Conservation (phyloP, 1,140 invertebrate species). For the Fopius arisanus region DNA sequence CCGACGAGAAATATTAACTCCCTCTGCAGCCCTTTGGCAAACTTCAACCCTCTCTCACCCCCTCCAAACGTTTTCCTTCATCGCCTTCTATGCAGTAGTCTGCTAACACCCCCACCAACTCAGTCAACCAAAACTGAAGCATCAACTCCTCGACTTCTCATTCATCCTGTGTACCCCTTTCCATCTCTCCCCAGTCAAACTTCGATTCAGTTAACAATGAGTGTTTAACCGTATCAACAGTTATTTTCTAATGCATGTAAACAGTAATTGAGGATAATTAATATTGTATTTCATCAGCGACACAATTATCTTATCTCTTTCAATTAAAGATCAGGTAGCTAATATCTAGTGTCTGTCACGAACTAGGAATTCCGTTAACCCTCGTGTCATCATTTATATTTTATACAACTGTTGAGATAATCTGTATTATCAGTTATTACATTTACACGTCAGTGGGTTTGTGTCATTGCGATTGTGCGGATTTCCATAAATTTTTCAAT, state of each 20-base stretch:
- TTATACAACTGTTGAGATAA: neutral
- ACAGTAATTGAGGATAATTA: neutral
- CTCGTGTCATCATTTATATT: no score
- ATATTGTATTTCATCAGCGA: neutral
- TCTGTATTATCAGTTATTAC: neutral
- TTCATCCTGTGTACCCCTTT: neutral
- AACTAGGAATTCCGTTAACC: no score
- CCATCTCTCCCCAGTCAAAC: neutral
- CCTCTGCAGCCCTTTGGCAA: conserved; percentile 12
- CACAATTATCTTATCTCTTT: no score
- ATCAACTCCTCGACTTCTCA: conserved; percentile 3
- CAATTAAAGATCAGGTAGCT: no score
- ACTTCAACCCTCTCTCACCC: neutral
- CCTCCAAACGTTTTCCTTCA: neutral
- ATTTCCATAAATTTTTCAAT: neutral
- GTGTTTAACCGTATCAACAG: neutral
- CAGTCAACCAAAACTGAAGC: conserved; percentile 8
- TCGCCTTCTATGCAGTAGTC: conserved; percentile 9
- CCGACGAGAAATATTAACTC: conserved; percentile 11
- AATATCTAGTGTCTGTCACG: no score
- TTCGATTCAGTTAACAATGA: neutral
- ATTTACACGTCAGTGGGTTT: neutral
- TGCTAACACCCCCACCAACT: conserved; percentile 1
- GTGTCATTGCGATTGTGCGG: neutral
- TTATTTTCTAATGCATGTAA: neutral